Percentiles rank a stretch among this genome's conserved stretches.
phyloP scores from a whole-genome alignment of 1,140 invertebrate species.

The Lucilia sericata region DNA sequence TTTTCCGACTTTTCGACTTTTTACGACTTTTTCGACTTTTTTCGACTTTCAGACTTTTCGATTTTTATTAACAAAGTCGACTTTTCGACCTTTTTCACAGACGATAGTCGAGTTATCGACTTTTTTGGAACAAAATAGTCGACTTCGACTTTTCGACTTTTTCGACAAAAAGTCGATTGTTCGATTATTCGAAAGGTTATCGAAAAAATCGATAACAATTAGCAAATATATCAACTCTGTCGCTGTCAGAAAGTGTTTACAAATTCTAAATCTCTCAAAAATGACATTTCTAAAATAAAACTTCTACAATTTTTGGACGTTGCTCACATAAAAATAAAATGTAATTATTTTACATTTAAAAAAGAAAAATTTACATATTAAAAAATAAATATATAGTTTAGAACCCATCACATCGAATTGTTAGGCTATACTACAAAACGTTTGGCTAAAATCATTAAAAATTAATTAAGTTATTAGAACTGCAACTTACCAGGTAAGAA shows the following conservation, averaged over 20 bases:
- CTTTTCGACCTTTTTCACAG: too few relatives aligned
- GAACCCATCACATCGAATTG: neutral
- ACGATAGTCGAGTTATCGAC: too few relatives aligned
- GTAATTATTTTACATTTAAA: neutral
- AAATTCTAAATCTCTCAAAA: neutral
- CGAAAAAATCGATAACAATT: too few relatives aligned
- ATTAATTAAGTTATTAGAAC: neutral
- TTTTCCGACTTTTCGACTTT: too few relatives aligned
- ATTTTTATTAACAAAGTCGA: too few relatives aligned
- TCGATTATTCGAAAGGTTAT: too few relatives aligned
- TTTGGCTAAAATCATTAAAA: neutral
- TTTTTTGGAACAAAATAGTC: too few relatives aligned
- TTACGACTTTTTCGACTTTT: too few relatives aligned
- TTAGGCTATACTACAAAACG: neutral
- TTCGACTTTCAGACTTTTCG: too few relatives aligned
- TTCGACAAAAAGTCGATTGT: too few relatives aligned
- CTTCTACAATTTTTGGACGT: neutral
- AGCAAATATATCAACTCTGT: too few relatives aligned
- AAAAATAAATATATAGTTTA: neutral
- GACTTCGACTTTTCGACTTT: too few relatives aligned
- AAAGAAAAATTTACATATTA: constrained; percentile 4
- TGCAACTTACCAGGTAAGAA: neutral
- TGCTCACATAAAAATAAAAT: constrained; percentile 22
- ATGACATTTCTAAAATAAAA: constrained; percentile 21
- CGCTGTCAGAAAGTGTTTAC: neutral